Percentiles rank a stretch among this genome's conserved stretches.
Evolutionary conservation across 2,888 invertebrate genomes (phyloP).

Genomic region (Ornithoptera priamus): DNA sequence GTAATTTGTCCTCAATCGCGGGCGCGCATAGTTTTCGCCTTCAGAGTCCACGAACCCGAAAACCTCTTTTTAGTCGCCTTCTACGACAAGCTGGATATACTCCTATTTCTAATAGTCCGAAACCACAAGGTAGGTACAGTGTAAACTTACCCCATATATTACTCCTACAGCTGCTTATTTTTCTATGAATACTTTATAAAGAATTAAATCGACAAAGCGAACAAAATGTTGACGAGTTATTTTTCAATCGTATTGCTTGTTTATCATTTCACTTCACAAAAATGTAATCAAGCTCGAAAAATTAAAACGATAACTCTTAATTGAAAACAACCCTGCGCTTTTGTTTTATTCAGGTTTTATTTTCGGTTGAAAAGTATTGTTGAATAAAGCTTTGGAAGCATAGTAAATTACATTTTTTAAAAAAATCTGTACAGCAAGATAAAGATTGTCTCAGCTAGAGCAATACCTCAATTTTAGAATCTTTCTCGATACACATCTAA

Average conservation of each 20-base stretch:
- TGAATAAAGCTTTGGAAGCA: background rate
- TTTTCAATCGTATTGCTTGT: background rate
- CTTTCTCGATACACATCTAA: no score
- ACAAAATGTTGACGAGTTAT: conserved; percentile 1
- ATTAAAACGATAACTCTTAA: conserved; percentile 7
- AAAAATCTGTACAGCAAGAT: no score
- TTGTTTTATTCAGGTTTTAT: background rate
- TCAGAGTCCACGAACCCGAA: no score
- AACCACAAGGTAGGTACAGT: no score
- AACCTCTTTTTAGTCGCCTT: no score
- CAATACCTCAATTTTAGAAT: no score
- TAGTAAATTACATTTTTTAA: background rate
- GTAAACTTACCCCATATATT: background rate
- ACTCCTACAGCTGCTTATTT: background rate
- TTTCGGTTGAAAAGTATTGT: background rate
- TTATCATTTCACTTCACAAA: conserved; percentile 4
- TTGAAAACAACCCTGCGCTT: background rate
- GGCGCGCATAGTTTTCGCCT: no score
- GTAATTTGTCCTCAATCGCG: no score
- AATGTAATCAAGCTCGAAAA: conserved; percentile 1
- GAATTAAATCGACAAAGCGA: background rate
- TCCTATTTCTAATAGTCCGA: no score
- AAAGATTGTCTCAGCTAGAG: no score
- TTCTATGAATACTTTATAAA: background rate
- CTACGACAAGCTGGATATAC: no score